Evolutionary conservation across 2,797 vertebrate genomes (phyloP).

Genomic region (Trachops cirrhosus): DNA sequence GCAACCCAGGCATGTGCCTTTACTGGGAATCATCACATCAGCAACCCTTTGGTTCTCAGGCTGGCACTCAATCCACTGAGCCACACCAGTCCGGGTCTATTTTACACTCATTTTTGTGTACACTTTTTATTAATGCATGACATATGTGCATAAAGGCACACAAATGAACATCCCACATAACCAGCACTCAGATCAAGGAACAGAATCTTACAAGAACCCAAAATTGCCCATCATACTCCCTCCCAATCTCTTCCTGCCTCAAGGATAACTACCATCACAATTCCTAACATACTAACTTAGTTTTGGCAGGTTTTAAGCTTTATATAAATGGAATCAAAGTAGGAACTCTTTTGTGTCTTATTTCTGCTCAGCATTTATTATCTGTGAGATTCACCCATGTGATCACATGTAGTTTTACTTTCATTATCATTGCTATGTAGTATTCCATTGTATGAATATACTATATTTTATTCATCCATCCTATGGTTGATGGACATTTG

Average conservation of each 20-base stretch:
- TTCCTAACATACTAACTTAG: neutral
- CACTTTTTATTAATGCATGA: neutral
- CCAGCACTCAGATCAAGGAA: neutral
- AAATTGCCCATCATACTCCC: too few relatives aligned
- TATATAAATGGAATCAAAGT: neutral
- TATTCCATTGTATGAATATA: neutral
- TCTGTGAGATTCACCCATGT: neutral
- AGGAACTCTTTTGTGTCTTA: neutral
- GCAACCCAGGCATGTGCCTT: too few relatives aligned
- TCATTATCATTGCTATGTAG: neutral
- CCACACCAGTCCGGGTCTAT: neutral
- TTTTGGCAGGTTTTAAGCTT: neutral
- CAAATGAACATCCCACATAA: neutral
- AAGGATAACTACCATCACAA: neutral
- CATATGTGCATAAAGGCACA: neutral
- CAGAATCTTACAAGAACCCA: neutral
- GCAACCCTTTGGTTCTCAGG: too few relatives aligned
- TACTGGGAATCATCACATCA: too few relatives aligned
- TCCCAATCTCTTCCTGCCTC: neutral
- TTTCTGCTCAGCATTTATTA: neutral
- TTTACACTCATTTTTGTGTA: neutral
- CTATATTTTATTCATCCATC: neutral
- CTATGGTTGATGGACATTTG: neutral
- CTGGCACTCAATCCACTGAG: too few relatives aligned
- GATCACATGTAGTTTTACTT: neutral